A percentile compares a stretch with the other conserved stretches of the same genome.
These are phyloP conservation scores for Acrocera orbiculus DNA, from an alignment of 2,888 invertebrate species.

Conservation along the genomic window DNA sequence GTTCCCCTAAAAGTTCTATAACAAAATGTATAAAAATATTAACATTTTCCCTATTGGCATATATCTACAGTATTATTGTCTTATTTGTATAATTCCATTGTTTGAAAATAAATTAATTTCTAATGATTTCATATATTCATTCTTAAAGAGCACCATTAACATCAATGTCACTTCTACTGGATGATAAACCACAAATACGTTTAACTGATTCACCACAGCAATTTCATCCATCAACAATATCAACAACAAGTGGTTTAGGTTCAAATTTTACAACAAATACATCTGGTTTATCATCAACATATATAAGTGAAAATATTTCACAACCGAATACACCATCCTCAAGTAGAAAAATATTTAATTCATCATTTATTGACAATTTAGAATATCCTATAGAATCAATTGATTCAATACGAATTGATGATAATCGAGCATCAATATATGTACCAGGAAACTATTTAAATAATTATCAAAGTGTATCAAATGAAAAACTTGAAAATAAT, in stretches of 20 bases:
- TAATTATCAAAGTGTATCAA: conserved; percentile 24
- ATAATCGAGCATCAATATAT: conserved; percentile 22
- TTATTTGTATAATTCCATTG: not conserved
- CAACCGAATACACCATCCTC: conserved; percentile 49
- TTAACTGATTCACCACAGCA: conserved; percentile 62
- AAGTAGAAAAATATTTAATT: conserved; percentile 51
- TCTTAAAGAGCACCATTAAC: conserved; percentile 15
- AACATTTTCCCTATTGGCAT: no score
- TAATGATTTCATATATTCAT: not conserved
- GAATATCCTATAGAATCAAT: conserved; percentile 21
- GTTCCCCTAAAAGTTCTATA: no score
- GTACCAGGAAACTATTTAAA: conserved; percentile 22
- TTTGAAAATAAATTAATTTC: not conserved
- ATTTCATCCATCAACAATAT: conserved; percentile 37
- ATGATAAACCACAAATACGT: conserved; percentile 44
- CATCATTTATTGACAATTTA: conserved; percentile 45
- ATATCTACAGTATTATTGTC: no score
- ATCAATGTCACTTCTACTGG: conserved; percentile 19
- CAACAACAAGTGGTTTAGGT: conserved; percentile 36
- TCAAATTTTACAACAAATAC: conserved; percentile 34
- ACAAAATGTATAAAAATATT: no score
- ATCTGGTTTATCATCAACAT: conserved; percentile 25
- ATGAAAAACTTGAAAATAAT: conserved; percentile 22
- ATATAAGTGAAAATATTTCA: conserved; percentile 28
- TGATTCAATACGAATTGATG: no score